A percentile compares a stretch with the other conserved stretches of the same genome.
phyloP scores from a whole-genome alignment of 2,888 invertebrate species.

The Acronicta psi region DNA sequence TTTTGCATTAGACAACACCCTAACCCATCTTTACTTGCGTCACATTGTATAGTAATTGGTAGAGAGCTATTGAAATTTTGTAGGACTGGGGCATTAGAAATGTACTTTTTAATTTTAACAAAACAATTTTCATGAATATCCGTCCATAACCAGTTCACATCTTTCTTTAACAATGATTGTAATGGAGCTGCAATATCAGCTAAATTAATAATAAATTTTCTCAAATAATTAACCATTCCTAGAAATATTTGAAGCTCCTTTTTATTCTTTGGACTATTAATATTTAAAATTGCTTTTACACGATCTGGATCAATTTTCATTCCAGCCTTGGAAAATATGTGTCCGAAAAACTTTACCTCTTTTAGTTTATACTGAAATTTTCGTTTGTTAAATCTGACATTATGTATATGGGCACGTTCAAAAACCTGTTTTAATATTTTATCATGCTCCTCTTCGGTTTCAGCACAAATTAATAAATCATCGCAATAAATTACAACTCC shows the following conservation, averaged over 20 bases:
- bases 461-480: background rate
- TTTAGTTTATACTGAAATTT: slow-evolving; percentile 52
- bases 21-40: slow-evolving; percentile 30
- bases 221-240: slow-evolving; percentile 45
- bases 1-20: slow-evolving; percentile 42
- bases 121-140: slow-evolving; percentile 17
- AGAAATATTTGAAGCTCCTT: slow-evolving; percentile 42
- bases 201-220: slow-evolving; percentile 39
- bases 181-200: slow-evolving; percentile 26
- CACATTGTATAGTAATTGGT: slow-evolving; percentile 27
- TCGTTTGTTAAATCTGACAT: slow-evolving; percentile 54
- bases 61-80: slow-evolving; percentile 26
- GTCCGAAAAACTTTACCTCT: slow-evolving; percentile 54
- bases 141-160: slow-evolving; percentile 30
- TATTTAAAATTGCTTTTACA: slow-evolving; percentile 35
- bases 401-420: slow-evolving; percentile 33
- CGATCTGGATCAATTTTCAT: slow-evolving; percentile 40
- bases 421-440: slow-evolving; percentile 29
- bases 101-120: slow-evolving; percentile 26
- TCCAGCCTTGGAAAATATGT: slow-evolving; percentile 45
- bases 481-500: slow-evolving; percentile 61
- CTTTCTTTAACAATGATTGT: slow-evolving; percentile 24
- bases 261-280: slow-evolving; percentile 44
- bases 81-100: slow-evolving; percentile 7
- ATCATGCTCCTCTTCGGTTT: slow-evolving; percentile 35